phyloP scores from a whole-genome alignment of 2,888 invertebrate species.

The Polia nebulosa region DNA sequence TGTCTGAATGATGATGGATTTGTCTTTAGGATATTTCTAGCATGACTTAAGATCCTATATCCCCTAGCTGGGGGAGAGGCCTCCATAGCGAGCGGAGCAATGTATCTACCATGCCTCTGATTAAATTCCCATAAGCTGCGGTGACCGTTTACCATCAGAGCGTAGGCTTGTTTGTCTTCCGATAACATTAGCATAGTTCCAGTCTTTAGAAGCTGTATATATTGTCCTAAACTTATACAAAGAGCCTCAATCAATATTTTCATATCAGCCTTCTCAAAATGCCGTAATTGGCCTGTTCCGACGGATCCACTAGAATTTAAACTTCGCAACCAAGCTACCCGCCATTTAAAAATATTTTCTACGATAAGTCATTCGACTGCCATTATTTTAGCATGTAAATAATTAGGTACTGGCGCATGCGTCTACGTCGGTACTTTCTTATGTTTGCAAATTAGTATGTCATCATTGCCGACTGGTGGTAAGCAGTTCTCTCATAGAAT shows the following conservation, averaged over 20 bases:
- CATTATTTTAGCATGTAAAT: conserved; percentile 46
- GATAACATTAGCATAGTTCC: neutral
- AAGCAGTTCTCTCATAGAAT: neutral
- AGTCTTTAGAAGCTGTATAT: neutral
- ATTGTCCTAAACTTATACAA: neutral
- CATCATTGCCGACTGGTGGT: conserved; percentile 2
- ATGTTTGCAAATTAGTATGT: conserved; percentile 51
- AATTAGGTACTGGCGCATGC: conserved; percentile 42
- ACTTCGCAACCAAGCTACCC: neutral
- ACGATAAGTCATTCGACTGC: conserved; percentile 20
- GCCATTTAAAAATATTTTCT: neutral
- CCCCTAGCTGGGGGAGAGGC: too few species aligned
- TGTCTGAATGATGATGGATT: conserved; percentile 8
- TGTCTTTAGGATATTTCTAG: neutral
- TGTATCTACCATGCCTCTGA: neutral
- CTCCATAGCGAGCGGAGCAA: too few species aligned
- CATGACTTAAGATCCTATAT: too few species aligned
- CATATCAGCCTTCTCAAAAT: neutral
- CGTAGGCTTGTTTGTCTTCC: neutral
- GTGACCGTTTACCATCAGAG: neutral
- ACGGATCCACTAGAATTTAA: conserved; percentile 6
- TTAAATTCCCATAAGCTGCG: neutral
- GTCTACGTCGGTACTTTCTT: conserved; percentile 37
- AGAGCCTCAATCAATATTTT: neutral
- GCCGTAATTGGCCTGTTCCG: neutral